These are phyloP conservation scores for Chrysochloris asiatica DNA, from an alignment of 2,113 vertebrate species.

Conservation along the genomic window DNA sequence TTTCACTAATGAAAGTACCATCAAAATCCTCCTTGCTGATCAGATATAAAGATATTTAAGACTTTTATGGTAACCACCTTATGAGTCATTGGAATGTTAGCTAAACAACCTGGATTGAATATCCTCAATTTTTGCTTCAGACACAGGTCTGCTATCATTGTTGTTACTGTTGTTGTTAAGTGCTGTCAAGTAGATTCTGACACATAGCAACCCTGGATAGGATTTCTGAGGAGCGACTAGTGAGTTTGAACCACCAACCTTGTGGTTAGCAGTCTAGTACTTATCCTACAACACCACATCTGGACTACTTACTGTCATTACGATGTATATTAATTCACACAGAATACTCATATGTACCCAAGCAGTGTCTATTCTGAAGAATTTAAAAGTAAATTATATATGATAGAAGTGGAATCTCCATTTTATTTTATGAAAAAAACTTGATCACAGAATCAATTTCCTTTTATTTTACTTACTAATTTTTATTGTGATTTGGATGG, in stretches of 20 bases:
- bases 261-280: no score
- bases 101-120: not conserved
- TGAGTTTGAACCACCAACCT: no score
- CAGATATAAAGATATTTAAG: not conserved
- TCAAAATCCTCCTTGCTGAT: not conserved
- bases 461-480: no score
- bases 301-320: not conserved
- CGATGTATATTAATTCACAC: not conserved
- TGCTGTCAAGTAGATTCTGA: no score
- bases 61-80: not conserved
- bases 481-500: no score
- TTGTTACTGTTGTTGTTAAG: not conserved
- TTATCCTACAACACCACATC: no score
- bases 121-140: not conserved
- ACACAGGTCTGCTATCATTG: not conserved
- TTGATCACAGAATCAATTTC: no score
- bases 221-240: no score
- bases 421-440: no score
- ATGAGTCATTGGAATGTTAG: conserved; percentile 27
- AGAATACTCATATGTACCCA: not conserved
- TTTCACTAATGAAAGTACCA: not conserved
- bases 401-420: not conserved
- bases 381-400: conserved; percentile 24
- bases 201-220: no score
- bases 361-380: not conserved